Percentiles rank a stretch among this genome's conserved stretches.
phyloP scores from a whole-genome alignment of 2,113 vertebrate genomes.

The Hippolais icterina region DNA sequence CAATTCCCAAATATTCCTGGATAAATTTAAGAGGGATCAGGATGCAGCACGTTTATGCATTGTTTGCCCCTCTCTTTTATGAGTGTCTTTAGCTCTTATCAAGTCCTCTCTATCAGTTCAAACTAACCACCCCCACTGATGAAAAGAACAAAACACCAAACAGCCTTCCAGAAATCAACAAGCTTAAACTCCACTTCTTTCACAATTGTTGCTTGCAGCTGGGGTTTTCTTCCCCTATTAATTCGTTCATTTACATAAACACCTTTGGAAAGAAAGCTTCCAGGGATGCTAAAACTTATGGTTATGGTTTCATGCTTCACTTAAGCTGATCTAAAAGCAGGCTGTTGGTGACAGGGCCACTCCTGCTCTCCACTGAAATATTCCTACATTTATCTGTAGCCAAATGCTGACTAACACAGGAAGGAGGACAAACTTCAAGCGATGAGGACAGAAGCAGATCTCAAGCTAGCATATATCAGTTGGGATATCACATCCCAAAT shows the following conservation, averaged over 20 bases:
- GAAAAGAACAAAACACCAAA: neutral
- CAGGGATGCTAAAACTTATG: neutral
- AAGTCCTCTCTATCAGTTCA: neutral
- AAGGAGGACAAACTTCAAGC: neutral
- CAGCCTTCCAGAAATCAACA: neutral
- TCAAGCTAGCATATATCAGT: neutral
- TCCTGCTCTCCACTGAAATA: neutral
- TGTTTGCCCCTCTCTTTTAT: neutral
- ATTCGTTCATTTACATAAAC: neutral
- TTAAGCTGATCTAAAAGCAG: neutral
- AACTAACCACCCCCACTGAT: neutral
- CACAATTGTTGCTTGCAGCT: neutral
- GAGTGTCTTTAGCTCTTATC: neutral
- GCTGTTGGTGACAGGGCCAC: neutral
- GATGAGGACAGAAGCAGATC: neutral
- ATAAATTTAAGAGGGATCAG: neutral
- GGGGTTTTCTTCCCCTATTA: fast-evolving
- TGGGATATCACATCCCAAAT: fast-evolving
- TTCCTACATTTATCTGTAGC: neutral
- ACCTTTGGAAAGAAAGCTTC: neutral
- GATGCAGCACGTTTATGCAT: neutral
- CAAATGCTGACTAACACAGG: neutral
- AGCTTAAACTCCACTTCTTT: neutral
- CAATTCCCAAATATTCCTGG: neutral
- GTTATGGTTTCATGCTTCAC: neutral